Evolutionary conservation across 2,888 invertebrate genomes (phyloP).

Genomic region (Lacanobia oleracea): DNA sequence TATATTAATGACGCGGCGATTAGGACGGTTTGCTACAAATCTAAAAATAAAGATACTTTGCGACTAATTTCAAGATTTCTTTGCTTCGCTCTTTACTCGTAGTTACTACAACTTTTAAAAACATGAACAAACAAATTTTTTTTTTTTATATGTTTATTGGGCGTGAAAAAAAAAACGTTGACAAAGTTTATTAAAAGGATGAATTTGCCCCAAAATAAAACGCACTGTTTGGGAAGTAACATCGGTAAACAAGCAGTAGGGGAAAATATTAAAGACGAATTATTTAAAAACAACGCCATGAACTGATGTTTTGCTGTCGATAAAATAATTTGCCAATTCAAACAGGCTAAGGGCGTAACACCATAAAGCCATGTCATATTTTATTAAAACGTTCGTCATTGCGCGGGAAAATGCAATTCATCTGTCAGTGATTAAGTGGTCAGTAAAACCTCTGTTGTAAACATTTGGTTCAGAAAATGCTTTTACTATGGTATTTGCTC

Average conservation of each 20-base stretch:
- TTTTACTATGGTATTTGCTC: constrained; percentile 7
- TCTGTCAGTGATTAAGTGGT: not conserved
- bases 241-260: not conserved
- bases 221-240: not conserved
- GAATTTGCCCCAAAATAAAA: not conserved
- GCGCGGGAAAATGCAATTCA: not conserved
- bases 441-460: not conserved
- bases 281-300: no score
- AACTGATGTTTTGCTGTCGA: not conserved
- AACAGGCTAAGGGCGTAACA: constrained; percentile 1
- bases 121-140: constrained; percentile 8
- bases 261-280: not conserved
- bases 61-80: no score
- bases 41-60: no score
- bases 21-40: no score
- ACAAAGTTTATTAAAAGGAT: not conserved
- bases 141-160: not conserved
- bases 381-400: not conserved
- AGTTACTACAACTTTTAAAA: not conserved
- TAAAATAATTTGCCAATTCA: constrained; percentile 2
- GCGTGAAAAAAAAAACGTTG: not conserved
- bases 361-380: not conserved
- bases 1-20: no score
- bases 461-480: constrained; percentile 2
- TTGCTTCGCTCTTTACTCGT: no score